phyloP scores from a whole-genome alignment of 1,140 invertebrate genomes.

The Mesaphorura yosii region DNA sequence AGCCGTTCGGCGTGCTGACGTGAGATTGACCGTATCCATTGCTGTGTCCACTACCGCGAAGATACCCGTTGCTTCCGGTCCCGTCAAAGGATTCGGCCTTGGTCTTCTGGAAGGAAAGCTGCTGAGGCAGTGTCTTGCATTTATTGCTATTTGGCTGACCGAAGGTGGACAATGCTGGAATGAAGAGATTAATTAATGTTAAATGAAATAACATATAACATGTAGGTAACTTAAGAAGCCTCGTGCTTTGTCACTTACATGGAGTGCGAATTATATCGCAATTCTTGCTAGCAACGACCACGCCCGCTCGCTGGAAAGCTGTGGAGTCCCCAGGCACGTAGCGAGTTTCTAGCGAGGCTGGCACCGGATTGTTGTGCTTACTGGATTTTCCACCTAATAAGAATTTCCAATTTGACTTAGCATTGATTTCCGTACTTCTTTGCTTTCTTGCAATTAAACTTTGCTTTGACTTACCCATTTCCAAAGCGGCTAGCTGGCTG shows the following conservation, averaged over 20 bases:
- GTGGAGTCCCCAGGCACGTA: conserved; percentile 16
- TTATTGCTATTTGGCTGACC: conserved; percentile 27
- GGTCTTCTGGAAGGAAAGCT: conserved; percentile 30
- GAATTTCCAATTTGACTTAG: background rate
- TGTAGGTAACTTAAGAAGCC: no score
- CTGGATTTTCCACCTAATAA: conserved; percentile 31
- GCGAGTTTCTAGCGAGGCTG: conserved; percentile 8
- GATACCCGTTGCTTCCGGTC: conserved; percentile 18
- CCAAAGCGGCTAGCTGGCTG: no score
- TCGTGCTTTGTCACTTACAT: conserved; percentile 28
- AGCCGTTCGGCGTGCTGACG: conserved; percentile 28
- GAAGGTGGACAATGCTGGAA: conserved; percentile 29
- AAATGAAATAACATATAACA: no score
- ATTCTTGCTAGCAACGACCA: conserved; percentile 31
- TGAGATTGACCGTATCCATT: conserved; percentile 12
- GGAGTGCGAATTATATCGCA: conserved; percentile 32
- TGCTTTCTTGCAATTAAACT: background rate
- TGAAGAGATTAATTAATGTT: no score
- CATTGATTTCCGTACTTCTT: background rate
- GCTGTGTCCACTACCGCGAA: conserved; percentile 6
- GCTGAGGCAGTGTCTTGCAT: conserved; percentile 31
- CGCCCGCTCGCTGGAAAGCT: conserved; percentile 24
- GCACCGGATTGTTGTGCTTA: conserved; percentile 14
- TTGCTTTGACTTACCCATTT: no score
- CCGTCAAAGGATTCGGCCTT: conserved; percentile 27